Evolutionary conservation across 2,888 invertebrate species (phyloP).

Genomic region (Palloptera scutellata): DNA sequence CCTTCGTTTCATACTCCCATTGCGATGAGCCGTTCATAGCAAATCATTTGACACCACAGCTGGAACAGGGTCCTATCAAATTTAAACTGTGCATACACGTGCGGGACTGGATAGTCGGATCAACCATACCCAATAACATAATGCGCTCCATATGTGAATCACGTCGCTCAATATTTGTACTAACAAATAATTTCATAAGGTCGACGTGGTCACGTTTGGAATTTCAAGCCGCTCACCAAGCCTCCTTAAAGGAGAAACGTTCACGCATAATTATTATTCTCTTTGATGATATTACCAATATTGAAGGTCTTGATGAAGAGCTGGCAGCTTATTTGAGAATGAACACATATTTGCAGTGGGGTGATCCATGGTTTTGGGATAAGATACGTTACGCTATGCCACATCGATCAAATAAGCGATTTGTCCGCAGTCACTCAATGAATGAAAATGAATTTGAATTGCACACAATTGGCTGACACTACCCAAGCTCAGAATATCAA

Average conservation of each 20-base stretch:
- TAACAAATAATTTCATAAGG: slow-evolving; percentile 76
- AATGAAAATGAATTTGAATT: no score
- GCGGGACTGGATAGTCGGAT: slow-evolving; percentile 78
- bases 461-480: no score
- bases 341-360: slow-evolving; percentile 85
- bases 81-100: slow-evolving; percentile 78
- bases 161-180: slow-evolving; percentile 73
- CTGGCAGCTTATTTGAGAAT: slow-evolving; percentile 75
- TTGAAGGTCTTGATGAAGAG: slow-evolving; percentile 72
- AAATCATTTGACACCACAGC: slow-evolving; percentile 70
- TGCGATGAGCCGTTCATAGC: slow-evolving; percentile 77
- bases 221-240: slow-evolving; percentile 75
- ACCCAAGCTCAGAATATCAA: no score
- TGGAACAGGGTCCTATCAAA: slow-evolving; percentile 71
- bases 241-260: slow-evolving; percentile 74
- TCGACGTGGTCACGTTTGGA: slow-evolving; percentile 81
- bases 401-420: slow-evolving; percentile 62
- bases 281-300: slow-evolving; percentile 73
- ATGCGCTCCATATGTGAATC: slow-evolving; percentile 76
- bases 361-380: slow-evolving; percentile 84
- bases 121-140: slow-evolving; percentile 77
- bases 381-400: slow-evolving; percentile 79
- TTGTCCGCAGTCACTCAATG: no score
- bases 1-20: slow-evolving; percentile 83
- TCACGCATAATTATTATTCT: slow-evolving; percentile 77